Evolutionary conservation across 2,797 vertebrate genomes (phyloP), one percentile per base, ranked within the genome.

Genomic region (Takifugu rubripes): DNA sequence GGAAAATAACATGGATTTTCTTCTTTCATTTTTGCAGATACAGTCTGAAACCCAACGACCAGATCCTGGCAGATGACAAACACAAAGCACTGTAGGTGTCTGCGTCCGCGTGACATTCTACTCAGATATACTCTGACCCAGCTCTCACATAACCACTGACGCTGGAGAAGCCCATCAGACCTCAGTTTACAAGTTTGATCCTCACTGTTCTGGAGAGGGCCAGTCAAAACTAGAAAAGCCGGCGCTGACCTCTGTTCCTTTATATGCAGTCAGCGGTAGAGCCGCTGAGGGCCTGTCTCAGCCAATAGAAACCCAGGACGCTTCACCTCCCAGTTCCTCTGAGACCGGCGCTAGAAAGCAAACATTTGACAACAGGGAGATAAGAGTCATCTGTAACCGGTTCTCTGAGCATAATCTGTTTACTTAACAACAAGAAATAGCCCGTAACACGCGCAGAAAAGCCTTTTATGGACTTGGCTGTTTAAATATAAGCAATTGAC

Each of bases 1-100:
- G 59, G 6, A 0, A 25, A 16, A 59, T 55, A 40, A 17, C 42
- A 1, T 6, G 46, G 14, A 29, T 24, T 14, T 3, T 33, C 15
- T 66, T 11, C 3, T 62, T 31, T 57, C 36, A 83, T 73, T 56
- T 3, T 3, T 46, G 44, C 79, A 98, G 94, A 81, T 98, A 96
- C 64, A 85, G 90, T 29, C 88, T 97, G 88, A 96, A 97, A 85
- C 87, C 93, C 70, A 96, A 98, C 5, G 93, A 97, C 85, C 95
- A 98, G 85, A 99, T 99, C 81, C 85, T 99, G 89, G 97, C 97
- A 45, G 97, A 98, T 63, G 96, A 96, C 33, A 97, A 95, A 59
- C 97, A 99, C 87, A 98, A 98, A 92, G 94, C 90, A 65, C 78
- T 99, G 97, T 99, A 84, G 82, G 97, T 91, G 75, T 67, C 51